Evolutionary conservation across 1,140 invertebrate genomes (phyloP), one percentile per base, ranked within the genome.

Genomic region (Colletes gigas): DNA sequence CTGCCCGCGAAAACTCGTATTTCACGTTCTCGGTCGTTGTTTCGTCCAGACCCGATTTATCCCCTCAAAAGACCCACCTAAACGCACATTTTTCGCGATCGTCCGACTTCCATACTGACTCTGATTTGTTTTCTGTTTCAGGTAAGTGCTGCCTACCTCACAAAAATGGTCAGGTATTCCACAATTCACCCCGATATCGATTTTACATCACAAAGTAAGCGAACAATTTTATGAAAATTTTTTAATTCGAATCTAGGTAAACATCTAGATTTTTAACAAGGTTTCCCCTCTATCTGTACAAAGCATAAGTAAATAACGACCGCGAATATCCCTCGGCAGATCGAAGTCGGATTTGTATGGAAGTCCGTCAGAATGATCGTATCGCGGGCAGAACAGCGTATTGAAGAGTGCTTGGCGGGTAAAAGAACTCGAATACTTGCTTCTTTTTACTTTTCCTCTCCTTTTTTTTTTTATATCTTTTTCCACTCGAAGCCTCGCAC

Each of bases 401-500:
- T 55, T 73, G 59, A 39, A 79, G 77, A 44, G 69, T 30, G 17
- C 77, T 79, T 50, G 57, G 12, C 15, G 57, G 54, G 41, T 67
- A 80, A 83, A 79, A 72, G 59, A 67, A 50, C 65, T 65, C 17
- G 14, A 65, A 77, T 39, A 21, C 44, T n/a, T 47, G 9, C 14
- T 71, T 41, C 74, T 55, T 41, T 63, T 19, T 55, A 21, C 41
- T 17, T 44, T 57, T 44, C 12, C 55, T 19, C 55, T 19, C 44
- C 10, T 17, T n/a, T 47, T 19, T 30, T n/a, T 54, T 78, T 50
- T 67, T 44, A 57, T 59, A 72, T 82, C 54, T 66, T 50, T 19
- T 21, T 54, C 68, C 54, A 72, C 69, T 79, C 50, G 81, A 72
- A 82, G 57, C 62, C 54, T 62, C 15, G 47, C 77, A 69, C 17